These are phyloP conservation scores for Sinocyclocheilus maitianheensis DNA, from an alignment of 2,113 vertebrate genomes.

Conservation along the genomic window DNA sequence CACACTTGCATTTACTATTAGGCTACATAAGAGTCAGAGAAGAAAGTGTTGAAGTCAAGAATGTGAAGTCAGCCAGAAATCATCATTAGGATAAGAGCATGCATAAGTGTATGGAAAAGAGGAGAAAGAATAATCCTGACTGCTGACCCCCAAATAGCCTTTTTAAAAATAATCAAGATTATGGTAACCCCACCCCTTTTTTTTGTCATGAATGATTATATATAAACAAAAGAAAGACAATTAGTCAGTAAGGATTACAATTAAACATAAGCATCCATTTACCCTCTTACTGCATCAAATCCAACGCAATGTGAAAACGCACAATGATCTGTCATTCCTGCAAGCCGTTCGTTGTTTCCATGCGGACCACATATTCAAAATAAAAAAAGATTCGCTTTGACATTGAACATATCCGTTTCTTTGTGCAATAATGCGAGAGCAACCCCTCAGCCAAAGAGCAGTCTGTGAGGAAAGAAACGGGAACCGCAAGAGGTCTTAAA, in stretches of 20 bases:
- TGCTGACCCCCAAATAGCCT: neutral
- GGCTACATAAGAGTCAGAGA: neutral
- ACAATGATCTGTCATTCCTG: slow-evolving; percentile 1
- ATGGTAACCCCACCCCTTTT: neutral
- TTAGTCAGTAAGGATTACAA: neutral
- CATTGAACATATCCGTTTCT: neutral
- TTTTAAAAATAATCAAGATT: neutral
- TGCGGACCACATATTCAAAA: slow-evolving; percentile 21
- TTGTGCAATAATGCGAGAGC: neutral
- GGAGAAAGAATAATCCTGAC: neutral
- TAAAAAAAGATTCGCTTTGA: neutral
- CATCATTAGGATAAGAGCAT: neutral
- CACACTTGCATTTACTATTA: neutral
- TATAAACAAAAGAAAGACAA: slow-evolving; percentile 8
- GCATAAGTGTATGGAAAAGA: neutral
- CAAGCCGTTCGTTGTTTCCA: neutral
- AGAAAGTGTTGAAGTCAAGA: neutral
- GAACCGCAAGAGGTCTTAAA: slow-evolving; percentile 20
- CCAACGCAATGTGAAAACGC: slow-evolving; percentile 9
- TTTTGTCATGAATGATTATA: slow-evolving; percentile 2
- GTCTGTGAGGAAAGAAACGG: neutral
- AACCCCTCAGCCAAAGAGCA: neutral
- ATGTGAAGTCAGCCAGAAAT: neutral
- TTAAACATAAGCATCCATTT: neutral
- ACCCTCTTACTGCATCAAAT: neutral